Base-by-base conservation (phyloP, 2,113 vertebrate species). In the Labeo catla region DNA sequence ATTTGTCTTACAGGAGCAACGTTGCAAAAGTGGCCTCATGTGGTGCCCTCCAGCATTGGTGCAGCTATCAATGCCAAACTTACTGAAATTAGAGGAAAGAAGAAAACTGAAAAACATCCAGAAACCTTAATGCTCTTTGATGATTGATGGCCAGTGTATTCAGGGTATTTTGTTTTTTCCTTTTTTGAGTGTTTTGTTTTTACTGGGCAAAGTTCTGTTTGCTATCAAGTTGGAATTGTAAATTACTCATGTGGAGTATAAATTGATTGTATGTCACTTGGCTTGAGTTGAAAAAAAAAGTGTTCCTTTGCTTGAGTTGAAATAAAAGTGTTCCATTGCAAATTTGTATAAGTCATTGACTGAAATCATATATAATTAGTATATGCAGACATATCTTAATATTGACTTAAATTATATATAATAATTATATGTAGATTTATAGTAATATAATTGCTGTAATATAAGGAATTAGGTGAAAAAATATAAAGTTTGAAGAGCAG, bases 11-110 rank as follows among this genome's bases (percentile, higher is more conserved):
- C 43, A 81, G 79, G 43, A 81, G 79, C 79, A 47, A 82, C 63
- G 10, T 21, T 82, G 80, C 61, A 65, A 52, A 82, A 52, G 80
- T 82, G 80, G 80, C 80, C 80, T 65, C 63, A 82, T 34, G 63
- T 70, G 80, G 49, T 82, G 63, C 80, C 45, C 49, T 82, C 80
- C 47, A 82, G 43, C 16, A 68, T 52, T 82, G 80, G 80, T 49
- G 66, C 80, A 68, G 66, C 63, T 13, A 82, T 82, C 66, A 54
- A 70, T 82, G 80, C 80, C 45, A 82, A 68, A 66, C 49, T 82
- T 16, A 82, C 80, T 34, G 80, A 70, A 70, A 68, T 82, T 12
- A 68, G 80, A 82, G 63, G 4, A 34, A 82, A 82, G 23, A 82
- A 49, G 16, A 70, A 82, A 82, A 47, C 34, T 36, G 13, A 68